phyloP scores from a whole-genome alignment of 2,113 vertebrate genomes.

The Engraulis encrasicolus region DNA sequence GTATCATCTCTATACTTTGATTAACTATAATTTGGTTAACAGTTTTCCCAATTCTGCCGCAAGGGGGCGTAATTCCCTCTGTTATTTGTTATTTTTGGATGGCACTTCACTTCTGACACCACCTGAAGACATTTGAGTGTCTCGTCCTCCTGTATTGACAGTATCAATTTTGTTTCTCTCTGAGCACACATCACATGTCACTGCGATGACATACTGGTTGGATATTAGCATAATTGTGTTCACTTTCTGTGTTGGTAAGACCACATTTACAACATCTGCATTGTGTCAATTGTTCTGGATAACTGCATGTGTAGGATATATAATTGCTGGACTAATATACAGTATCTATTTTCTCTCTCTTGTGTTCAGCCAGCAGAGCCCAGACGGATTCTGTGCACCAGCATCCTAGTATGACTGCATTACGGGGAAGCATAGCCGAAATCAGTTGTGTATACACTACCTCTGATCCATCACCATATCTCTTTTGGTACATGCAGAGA shows the following conservation, averaged over 20 bases:
- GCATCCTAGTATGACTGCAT: neutral
- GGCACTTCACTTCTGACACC: too few relatives aligned
- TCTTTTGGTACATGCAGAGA: constrained; percentile 34
- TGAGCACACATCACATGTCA: neutral
- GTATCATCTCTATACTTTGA: too few relatives aligned
- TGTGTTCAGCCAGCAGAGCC: neutral
- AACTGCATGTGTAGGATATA: too few relatives aligned
- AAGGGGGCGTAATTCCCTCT: too few relatives aligned
- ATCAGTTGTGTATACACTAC: constrained; percentile 27
- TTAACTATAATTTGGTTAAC: too few relatives aligned
- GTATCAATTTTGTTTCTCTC: too few relatives aligned
- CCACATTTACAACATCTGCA: too few relatives aligned
- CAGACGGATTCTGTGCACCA: constrained; percentile 35
- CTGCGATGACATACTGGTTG: neutral
- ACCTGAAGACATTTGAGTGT: too few relatives aligned
- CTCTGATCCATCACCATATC: neutral
- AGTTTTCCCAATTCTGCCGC: neutral
- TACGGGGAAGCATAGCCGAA: constrained; percentile 32
- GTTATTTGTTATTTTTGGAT: too few relatives aligned
- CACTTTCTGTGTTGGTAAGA: neutral
- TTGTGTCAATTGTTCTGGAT: too few relatives aligned
- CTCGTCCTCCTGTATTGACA: neutral
- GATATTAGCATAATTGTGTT: neutral
- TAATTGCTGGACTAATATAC: neutral
- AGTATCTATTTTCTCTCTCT: neutral